Evolutionary conservation across 2,797 vertebrate genomes (phyloP).

Genomic region (Carcharodon carcharias): DNA sequence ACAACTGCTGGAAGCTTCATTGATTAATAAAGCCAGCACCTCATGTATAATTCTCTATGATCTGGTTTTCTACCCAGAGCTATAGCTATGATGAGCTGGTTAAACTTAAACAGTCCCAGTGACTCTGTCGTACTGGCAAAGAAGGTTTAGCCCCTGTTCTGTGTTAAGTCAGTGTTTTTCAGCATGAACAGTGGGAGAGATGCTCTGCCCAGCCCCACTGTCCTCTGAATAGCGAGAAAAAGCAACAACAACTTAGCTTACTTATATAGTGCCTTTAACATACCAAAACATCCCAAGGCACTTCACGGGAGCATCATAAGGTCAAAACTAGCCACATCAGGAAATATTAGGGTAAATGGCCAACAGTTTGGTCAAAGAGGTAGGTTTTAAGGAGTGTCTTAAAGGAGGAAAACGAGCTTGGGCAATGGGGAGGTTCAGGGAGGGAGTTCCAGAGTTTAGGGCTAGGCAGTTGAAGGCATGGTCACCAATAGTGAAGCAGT

Average conservation of each 20-base stretch:
- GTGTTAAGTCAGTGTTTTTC: not conserved
- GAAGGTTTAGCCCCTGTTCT: not conserved
- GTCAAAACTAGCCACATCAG: not conserved
- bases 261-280: not conserved
- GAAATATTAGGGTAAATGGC: not conserved
- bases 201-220: not conserved
- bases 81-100: not conserved
- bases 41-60: not conserved
- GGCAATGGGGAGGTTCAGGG: not conserved
- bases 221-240: not conserved
- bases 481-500: not conserved
- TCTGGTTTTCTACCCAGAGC: not conserved
- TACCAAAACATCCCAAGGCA: not conserved
- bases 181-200: not conserved
- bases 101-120: not conserved
- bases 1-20: not conserved
- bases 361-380: not conserved
- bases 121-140: not conserved
- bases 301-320: not conserved
- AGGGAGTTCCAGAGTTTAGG: not conserved
- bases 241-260: not conserved
- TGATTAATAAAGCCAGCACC: not conserved
- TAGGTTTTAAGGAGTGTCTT: not conserved
- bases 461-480: not conserved
- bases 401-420: not conserved